Evolutionary conservation across 1,140 invertebrate species (phyloP), one percentile per base, ranked within the genome.

Genomic region (Ceratosolen solmsi): DNA sequence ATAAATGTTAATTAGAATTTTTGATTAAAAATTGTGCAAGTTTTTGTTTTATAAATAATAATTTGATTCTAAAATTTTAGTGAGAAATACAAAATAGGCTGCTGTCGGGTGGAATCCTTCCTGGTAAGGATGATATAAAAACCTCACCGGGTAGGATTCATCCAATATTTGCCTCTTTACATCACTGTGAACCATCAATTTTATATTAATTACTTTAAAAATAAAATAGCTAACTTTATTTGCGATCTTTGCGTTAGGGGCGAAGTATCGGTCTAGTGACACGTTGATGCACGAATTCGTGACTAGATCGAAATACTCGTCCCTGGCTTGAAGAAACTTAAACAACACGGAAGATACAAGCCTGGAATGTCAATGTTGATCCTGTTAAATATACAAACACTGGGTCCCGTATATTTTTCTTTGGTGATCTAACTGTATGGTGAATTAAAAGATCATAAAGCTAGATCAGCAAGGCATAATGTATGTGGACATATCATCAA

Each of bases 351-450:
- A 63, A 63, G 60, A 63, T 9, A 1, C 15, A 33, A 17, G 2
- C 2, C 15, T 17, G 51, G 11, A 54, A 54, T 22, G 20, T 54
- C 20, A 2, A 22, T 46, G 41, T 27, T 1, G 25, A 11, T 13
- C n/a, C 22, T n/a, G 25, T 7, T 1, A 63, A 54, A 11, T 46
- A 83, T 51, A 73, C n/a, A n/a, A n/a, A n/a, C n/a, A 71, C n/a
- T 46, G 17, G 38, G 72, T 86, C 87, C 84, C 79, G 71, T 85
- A 79, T 84, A 88, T 88, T 92, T 90, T 90, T 92, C 93, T 93
- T 94, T 94, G 93, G 93, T 94, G 92, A 92, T 92, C 91, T 94
- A 93, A 88, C 92, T 94, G 87, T 93, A 93, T 94, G 93, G 89
- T 86, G 84, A 84, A 85, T 85, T 85, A 72, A 86, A 85, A 82